Evolutionary conservation across 1,140 invertebrate genomes (phyloP).

Genomic region (Cotesia chilonis): DNA sequence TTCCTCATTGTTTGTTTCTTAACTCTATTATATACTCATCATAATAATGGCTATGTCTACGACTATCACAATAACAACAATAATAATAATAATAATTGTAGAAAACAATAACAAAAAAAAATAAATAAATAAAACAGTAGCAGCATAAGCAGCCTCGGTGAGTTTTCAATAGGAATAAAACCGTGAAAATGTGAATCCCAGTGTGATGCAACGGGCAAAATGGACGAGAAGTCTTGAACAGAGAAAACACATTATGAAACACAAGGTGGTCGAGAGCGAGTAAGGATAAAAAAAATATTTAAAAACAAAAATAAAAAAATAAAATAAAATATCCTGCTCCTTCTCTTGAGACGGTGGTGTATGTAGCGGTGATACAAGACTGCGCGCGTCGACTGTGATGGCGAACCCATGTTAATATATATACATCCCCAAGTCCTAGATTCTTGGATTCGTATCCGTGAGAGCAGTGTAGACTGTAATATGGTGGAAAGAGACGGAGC

Average conservation of each 20-base stretch:
- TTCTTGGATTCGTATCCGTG: slow-evolving; percentile 42
- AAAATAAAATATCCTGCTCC: neutral
- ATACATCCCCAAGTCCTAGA: slow-evolving; percentile 36
- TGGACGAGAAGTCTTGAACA: neutral
- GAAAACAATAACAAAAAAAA: neutral
- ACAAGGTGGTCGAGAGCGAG: slow-evolving; percentile 7
- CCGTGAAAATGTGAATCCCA: slow-evolving; percentile 10
- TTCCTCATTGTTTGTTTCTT: neutral
- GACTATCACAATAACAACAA: too few species aligned
- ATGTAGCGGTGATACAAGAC: neutral
- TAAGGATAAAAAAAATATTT: slow-evolving; percentile 5
- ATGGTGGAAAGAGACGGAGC: slow-evolving; percentile 19
- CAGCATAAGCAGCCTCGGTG: neutral
- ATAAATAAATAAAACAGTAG: neutral
- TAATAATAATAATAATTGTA: too few species aligned
- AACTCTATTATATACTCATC: too few species aligned
- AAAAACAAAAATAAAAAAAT: neutral
- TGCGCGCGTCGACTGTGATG: slow-evolving; percentile 6
- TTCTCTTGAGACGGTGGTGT: neutral
- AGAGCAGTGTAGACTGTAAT: slow-evolving; percentile 9
- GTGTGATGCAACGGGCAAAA: slow-evolving; percentile 26
- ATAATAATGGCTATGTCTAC: too few species aligned
- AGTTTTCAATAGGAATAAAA: slow-evolving; percentile 9
- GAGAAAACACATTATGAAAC: slow-evolving; percentile 15
- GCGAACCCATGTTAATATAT: slow-evolving; percentile 9